A percentile compares a stretch with the other conserved stretches of the same genome.
Evolutionary conservation across 2,797 vertebrate genomes (phyloP).

Genomic region (Vireo griseus): DNA sequence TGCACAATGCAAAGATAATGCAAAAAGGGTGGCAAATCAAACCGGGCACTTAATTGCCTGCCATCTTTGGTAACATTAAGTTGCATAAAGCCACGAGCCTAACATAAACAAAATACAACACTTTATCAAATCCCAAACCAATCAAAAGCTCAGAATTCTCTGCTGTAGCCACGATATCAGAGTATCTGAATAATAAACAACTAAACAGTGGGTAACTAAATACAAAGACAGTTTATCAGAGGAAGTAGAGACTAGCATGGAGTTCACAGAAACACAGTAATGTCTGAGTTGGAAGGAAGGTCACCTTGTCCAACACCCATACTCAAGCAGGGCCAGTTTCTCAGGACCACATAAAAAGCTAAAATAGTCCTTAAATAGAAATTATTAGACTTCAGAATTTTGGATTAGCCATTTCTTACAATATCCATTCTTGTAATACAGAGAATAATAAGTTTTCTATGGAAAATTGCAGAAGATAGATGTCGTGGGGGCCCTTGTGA

Average conservation of each 20-base stretch:
- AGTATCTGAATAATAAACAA: background rate
- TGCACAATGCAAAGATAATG: background rate
- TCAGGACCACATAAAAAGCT: background rate
- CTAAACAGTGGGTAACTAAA: background rate
- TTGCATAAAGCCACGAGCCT: background rate
- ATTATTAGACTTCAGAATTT: background rate
- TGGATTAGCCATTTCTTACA: background rate
- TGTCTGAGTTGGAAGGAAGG: background rate
- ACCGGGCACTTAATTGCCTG: background rate
- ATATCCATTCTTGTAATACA: background rate
- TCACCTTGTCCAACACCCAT: background rate
- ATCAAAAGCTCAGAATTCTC: background rate
- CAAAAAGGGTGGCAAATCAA: background rate
- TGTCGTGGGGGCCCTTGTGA: background rate
- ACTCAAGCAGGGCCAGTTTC: background rate
- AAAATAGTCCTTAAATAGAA: background rate
- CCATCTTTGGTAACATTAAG: background rate
- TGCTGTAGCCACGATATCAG: background rate
- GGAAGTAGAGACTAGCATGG: background rate
- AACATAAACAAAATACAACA: background rate
- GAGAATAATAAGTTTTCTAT: background rate
- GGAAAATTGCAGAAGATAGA: background rate
- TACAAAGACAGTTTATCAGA: background rate
- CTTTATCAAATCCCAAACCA: background rate
- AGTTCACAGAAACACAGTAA: background rate